Evolutionary conservation across 2,113 vertebrate genomes (phyloP).

Genomic region (Gasterosteus nipponicus): DNA sequence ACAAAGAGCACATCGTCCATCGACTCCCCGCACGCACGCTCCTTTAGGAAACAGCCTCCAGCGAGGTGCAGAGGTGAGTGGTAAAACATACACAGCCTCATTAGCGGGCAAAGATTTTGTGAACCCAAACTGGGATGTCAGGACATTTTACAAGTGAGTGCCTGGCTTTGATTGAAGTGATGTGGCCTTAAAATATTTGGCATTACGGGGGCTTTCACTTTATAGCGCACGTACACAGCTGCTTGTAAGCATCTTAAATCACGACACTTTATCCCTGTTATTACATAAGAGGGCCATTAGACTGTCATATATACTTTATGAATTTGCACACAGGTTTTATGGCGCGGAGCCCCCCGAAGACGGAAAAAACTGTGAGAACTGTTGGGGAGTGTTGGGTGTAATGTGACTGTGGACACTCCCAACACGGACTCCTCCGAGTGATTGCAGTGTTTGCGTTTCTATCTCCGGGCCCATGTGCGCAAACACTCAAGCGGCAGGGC

Average conservation of each 20-base stretch:
- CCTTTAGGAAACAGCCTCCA: background rate
- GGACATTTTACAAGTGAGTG: constrained; percentile 36
- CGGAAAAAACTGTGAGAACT: constrained; percentile 31
- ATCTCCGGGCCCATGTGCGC: constrained; percentile 49
- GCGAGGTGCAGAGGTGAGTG: background rate
- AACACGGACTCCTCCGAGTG: constrained; percentile 32
- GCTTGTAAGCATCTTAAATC: constrained; percentile 38
- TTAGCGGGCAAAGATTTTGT: background rate
- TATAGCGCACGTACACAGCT: constrained; percentile 2
- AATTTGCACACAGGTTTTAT: constrained; percentile 24
- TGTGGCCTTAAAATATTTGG: background rate
- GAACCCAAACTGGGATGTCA: constrained; percentile 11
- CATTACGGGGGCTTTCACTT: constrained; percentile 4
- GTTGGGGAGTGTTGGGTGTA: constrained; percentile 31
- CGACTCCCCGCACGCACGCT: background rate
- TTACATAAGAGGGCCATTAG: background rate
- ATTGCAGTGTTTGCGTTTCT: constrained; percentile 41
- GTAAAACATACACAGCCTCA: background rate
- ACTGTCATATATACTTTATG: constrained; percentile 22
- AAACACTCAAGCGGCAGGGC: constrained; percentile 45
- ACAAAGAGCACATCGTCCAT: background rate
- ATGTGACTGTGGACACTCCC: constrained; percentile 36
- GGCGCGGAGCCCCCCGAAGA: constrained; percentile 19
- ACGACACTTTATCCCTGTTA: constrained; percentile 11
- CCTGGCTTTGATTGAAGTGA: constrained; percentile 14